These are phyloP conservation scores for Noctua janthe DNA, from an alignment of 2,888 invertebrate species.

Conservation along the genomic window DNA sequence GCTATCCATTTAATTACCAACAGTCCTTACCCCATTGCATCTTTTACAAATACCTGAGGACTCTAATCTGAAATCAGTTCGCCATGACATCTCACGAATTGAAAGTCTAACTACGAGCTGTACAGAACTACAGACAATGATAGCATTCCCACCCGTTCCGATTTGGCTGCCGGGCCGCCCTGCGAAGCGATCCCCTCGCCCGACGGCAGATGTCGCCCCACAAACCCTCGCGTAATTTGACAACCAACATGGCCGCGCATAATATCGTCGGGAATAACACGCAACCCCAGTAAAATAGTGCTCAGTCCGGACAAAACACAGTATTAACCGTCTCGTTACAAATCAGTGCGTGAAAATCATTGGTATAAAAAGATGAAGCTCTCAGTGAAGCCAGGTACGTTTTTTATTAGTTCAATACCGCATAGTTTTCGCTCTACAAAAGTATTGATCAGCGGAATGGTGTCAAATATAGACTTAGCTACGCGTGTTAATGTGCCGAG, in stretches of 20 bases:
- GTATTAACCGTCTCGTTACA: slow-evolving; percentile 26
- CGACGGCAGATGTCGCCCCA: slow-evolving; percentile 79
- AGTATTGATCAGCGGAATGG: slow-evolving; percentile 79
- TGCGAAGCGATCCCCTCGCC: slow-evolving; percentile 65
- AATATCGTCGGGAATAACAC: slow-evolving; percentile 70
- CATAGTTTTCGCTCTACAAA: slow-evolving; percentile 58
- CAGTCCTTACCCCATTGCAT: slow-evolving; percentile 44
- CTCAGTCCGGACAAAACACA: slow-evolving; percentile 48
- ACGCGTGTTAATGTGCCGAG: slow-evolving; percentile 31
- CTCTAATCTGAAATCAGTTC: slow-evolving; percentile 63
- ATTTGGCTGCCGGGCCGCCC: slow-evolving; percentile 63
- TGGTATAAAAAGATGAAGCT: slow-evolving; percentile 59
- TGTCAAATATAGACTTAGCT: slow-evolving; percentile 61
- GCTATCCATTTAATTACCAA: slow-evolving; percentile 47
- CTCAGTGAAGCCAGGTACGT: slow-evolving; percentile 62
- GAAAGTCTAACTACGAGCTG: slow-evolving; percentile 63
- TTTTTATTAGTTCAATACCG: slow-evolving; percentile 28
- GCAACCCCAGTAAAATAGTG: slow-evolving; percentile 73
- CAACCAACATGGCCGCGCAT: slow-evolving; percentile 68
- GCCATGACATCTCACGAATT: slow-evolving; percentile 72
- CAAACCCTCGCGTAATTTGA: slow-evolving; percentile 69
- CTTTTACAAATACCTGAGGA: slow-evolving; percentile 57
- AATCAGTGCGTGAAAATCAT: slow-evolving; percentile 53
- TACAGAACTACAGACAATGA: slow-evolving; percentile 47
- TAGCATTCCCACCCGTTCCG: slow-evolving; percentile 59